These are phyloP conservation scores for Drosophila mercatorum DNA, from an alignment of 2,888 invertebrate species.

Conservation along the genomic window DNA sequence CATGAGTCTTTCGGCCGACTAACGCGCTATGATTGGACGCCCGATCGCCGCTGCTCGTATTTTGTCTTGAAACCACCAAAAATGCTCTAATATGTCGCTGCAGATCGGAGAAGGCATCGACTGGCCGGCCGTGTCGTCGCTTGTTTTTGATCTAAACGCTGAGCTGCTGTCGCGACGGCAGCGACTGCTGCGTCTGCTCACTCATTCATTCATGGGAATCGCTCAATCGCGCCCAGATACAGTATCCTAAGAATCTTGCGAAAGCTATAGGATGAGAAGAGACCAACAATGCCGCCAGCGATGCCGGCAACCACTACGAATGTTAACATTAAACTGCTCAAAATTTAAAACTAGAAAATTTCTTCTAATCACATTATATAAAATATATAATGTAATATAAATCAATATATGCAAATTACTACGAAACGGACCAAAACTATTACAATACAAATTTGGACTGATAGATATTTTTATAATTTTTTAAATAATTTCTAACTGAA, in stretches of 20 bases:
- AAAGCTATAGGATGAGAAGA: not conserved
- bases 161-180: not conserved
- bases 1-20: conserved; percentile 63
- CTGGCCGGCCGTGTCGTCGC: not conserved
- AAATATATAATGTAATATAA: not conserved
- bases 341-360: not conserved
- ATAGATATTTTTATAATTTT: not conserved
- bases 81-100: conserved; percentile 3
- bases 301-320: not conserved
- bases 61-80: conserved; percentile 30
- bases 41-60: not conserved
- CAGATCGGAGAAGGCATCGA: conserved; percentile 3
- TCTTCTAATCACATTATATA: not conserved
- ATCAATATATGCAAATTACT: not conserved
- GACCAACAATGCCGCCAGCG: not conserved
- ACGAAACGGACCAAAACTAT: not conserved
- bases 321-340: not conserved
- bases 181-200: not conserved
- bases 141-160: not conserved
- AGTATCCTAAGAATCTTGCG: conserved; percentile 11
- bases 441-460: not conserved
- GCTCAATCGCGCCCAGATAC: conserved; percentile 26
- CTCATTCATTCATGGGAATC: conserved; percentile 40
- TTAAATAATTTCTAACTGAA: not conserved
- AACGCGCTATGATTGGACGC: conserved; percentile 27